phyloP scores from a whole-genome alignment of 1,140 invertebrate species.

The Gryon sp. region DNA sequence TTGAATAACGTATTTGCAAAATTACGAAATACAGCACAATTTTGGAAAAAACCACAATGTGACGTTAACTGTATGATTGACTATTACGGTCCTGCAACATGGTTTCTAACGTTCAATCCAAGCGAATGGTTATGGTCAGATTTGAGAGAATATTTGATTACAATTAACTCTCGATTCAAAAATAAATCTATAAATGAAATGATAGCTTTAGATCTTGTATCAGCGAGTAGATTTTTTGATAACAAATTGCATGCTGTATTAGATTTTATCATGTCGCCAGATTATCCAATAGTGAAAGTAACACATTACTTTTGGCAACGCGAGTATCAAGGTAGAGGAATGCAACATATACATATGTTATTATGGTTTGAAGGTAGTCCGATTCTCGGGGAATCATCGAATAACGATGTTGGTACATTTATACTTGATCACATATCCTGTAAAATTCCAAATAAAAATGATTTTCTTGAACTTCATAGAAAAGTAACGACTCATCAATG shows the following conservation, averaged over 20 bases:
- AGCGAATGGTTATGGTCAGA: conserved; percentile 69
- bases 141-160: conserved; percentile 63
- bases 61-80: conserved; percentile 63
- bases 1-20: too few species aligned
- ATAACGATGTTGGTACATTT: conserved; percentile 69
- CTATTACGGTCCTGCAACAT: conserved; percentile 68
- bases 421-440: too few species aligned
- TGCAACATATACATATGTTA: conserved; percentile 70
- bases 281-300: conserved; percentile 64
- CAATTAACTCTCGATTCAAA: conserved; percentile 53
- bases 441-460: too few species aligned
- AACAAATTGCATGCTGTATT: conserved; percentile 70
- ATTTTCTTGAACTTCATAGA: too few species aligned
- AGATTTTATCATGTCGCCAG: conserved; percentile 64
- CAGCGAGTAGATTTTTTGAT: conserved; percentile 64
- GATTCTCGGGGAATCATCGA: conserved; percentile 41
- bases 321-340: conserved; percentile 70
- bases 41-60: conserved; percentile 53
- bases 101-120: conserved; percentile 71
- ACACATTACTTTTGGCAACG: conserved; percentile 58
- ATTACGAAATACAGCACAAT: too few species aligned
- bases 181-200: too few species aligned
- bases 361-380: conserved; percentile 69
- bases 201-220: conserved; percentile 66
- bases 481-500: too few species aligned